Conservation (phyloP, 2,113 vertebrate genomes). For the Neodon shergylaensis region DNA sequence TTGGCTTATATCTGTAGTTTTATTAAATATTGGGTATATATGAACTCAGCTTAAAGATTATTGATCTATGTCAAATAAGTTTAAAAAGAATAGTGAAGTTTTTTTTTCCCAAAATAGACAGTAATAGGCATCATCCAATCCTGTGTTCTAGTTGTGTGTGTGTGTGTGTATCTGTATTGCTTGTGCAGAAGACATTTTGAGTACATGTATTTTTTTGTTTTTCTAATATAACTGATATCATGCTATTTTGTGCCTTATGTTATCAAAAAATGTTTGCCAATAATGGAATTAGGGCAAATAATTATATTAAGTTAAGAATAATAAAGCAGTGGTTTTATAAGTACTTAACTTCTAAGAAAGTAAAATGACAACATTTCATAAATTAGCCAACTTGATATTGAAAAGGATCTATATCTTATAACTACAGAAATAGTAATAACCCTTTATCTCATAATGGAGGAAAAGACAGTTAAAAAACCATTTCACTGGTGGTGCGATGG, state of each 20-base stretch:
- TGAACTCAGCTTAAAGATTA: slow-evolving; percentile 18
- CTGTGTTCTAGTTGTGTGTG: not conserved
- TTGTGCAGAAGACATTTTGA: not conserved
- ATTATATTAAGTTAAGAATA: not conserved
- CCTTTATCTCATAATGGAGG: not conserved
- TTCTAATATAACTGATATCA: not conserved
- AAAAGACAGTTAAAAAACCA: not conserved
- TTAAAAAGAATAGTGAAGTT: not conserved
- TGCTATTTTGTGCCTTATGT: not conserved
- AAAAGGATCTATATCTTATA: not conserved
- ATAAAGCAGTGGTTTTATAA: not conserved
- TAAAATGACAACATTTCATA: slow-evolving; percentile 20
- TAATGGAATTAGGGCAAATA: slow-evolving; percentile 11
- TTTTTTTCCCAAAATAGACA: not conserved
- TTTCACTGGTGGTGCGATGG: not conserved
- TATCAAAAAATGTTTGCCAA: not conserved
- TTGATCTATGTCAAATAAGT: not conserved
- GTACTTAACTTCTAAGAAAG: slow-evolving; percentile 26
- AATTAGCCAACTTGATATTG: not conserved
- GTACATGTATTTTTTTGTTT: not conserved
- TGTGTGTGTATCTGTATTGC: not conserved
- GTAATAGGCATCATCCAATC: not conserved
- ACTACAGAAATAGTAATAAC: slow-evolving; percentile 36
- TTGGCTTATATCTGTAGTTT: slow-evolving; percentile 41
- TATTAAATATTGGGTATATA: not conserved